Conservation (phyloP, 2,888 invertebrate species). For the Anagyrus pseudococci region DNA sequence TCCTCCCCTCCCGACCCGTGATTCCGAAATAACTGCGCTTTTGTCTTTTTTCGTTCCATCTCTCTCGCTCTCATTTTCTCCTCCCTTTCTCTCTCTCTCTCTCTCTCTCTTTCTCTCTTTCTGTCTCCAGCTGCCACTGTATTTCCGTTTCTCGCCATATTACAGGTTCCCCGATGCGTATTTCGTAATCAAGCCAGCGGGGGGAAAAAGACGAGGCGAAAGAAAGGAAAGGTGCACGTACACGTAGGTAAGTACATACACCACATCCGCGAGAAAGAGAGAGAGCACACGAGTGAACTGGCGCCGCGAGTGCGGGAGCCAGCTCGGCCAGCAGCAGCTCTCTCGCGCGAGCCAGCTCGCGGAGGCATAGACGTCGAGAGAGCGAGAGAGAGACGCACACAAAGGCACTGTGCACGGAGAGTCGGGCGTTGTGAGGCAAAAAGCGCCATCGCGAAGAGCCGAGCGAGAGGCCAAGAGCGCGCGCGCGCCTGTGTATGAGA, state of each 20-base stretch:
- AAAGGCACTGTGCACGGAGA: too few relatives aligned
- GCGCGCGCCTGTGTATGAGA: background rate
- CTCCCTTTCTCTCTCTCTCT: background rate
- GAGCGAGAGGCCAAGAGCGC: slow-evolving; percentile 27
- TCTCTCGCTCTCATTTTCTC: slow-evolving; percentile 4
- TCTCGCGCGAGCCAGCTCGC: background rate
- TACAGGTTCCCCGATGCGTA: slow-evolving; percentile 16
- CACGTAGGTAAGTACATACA: slow-evolving; percentile 1
- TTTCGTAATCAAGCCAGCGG: slow-evolving; percentile 26
- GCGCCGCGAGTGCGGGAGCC: too few relatives aligned
- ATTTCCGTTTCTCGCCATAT: slow-evolving; percentile 9
- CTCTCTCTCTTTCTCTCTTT: slow-evolving; percentile 4
- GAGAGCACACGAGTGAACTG: too few relatives aligned
- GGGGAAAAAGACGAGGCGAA: slow-evolving; percentile 15
- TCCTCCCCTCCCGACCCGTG: too few relatives aligned
- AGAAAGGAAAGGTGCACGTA: slow-evolving; percentile 14
- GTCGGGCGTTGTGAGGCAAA: slow-evolving; percentile 20
- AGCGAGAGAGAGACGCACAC: background rate
- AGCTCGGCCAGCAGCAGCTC: too few relatives aligned
- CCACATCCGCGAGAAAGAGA: too few relatives aligned
- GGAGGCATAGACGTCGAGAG: background rate
- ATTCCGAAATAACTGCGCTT: slow-evolving; percentile 15
- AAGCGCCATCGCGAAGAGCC: slow-evolving; percentile 30
- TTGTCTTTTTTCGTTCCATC: slow-evolving; percentile 2
- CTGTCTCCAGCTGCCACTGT: background rate